Evolutionary conservation across 1,140 invertebrate species (phyloP).

Genomic region (Euwallacea fornicatus): DNA sequence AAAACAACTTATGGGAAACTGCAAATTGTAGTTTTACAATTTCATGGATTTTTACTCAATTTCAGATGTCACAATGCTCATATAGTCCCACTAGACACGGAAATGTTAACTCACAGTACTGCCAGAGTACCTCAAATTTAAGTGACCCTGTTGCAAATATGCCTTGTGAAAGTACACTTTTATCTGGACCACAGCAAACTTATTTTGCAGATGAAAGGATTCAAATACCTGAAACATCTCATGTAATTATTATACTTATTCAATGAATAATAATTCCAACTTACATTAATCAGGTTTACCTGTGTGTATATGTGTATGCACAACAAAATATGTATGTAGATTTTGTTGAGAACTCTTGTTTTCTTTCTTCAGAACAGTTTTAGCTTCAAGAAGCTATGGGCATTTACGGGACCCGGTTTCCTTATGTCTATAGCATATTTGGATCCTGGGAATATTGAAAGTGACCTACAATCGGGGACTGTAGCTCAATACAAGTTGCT

Average conservation of each 20-base stretch:
- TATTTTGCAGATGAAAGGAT: conserved; percentile 69
- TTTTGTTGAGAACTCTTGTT: background rate
- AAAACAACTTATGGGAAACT: too few species aligned
- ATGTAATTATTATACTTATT: conserved; percentile 28
- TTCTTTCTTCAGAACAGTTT: conserved; percentile 60
- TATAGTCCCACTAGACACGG: conserved; percentile 25
- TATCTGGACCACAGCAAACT: conserved; percentile 49
- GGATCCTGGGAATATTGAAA: conserved; percentile 94
- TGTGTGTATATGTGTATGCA: too few species aligned
- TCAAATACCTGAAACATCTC: conserved; percentile 59
- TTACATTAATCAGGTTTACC: too few species aligned
- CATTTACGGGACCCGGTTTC: conserved; percentile 91
- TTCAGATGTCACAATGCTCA: conserved; percentile 37
- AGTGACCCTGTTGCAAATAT: conserved; percentile 11
- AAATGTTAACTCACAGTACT: conserved; percentile 11
- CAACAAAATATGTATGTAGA: background rate
- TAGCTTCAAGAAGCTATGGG: conserved; percentile 89
- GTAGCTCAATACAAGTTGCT: conserved; percentile 78
- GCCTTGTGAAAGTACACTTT: conserved; percentile 47
- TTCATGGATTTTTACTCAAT: background rate
- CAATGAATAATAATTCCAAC: too few species aligned
- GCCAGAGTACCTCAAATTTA: conserved; percentile 12
- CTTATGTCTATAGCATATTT: conserved; percentile 93
- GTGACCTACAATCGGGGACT: conserved; percentile 84
- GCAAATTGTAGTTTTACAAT: too few species aligned